Conservation (phyloP, 1,140 invertebrate species). For the Ostrea denselamellosa region DNA sequence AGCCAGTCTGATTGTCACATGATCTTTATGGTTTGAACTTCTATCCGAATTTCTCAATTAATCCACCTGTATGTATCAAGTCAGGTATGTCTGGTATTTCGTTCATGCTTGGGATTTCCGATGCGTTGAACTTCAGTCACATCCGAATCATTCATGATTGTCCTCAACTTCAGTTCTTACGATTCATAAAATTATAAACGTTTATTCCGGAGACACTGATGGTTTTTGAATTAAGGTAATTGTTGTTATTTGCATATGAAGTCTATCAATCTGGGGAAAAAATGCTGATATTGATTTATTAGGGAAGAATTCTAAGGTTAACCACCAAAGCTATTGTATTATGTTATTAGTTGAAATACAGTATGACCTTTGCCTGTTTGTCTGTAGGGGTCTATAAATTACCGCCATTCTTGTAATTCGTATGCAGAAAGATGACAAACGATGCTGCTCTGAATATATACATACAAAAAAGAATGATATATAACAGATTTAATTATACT, state of each 20-base stretch:
- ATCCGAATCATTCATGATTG: constrained; percentile 22
- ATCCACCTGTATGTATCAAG: constrained; percentile 31
- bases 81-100: constrained; percentile 4
- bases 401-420: background rate
- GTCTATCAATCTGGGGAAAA: background rate
- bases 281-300: constrained; percentile 13
- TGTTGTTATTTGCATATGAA: constrained; percentile 27
- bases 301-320: background rate
- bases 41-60: constrained; percentile 33
- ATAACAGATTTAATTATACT: background rate
- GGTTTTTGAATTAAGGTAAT: constrained; percentile 13
- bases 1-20: constrained; percentile 14
- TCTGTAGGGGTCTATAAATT: background rate
- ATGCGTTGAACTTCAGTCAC: background rate
- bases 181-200: constrained; percentile 27
- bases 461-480: background rate
- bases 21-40: constrained; percentile 36
- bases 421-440: constrained; percentile 15
- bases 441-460: background rate
- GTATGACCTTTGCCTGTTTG: background rate
- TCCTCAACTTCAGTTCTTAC: background rate
- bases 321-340: background rate
- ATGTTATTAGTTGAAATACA: constrained; percentile 14
- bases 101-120: constrained; percentile 23
- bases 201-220: background rate